Evolutionary conservation across 2,113 vertebrate species (phyloP).

Genomic region (Monarcha castaneiventris): DNA sequence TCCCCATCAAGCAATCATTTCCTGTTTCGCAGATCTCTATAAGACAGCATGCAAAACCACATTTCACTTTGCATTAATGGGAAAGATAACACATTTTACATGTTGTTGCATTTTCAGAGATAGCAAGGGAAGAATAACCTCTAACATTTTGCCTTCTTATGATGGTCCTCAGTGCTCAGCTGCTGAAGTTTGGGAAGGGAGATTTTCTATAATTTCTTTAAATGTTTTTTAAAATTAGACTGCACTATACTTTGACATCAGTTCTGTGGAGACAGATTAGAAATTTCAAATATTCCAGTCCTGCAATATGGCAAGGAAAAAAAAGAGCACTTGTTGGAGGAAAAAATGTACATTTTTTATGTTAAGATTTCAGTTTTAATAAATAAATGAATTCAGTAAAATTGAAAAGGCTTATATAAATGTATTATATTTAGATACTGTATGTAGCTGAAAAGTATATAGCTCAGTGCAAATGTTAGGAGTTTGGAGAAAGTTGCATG

Average conservation of each 20-base stretch:
- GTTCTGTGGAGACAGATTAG: not conserved
- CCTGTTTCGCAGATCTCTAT: conserved; percentile 8
- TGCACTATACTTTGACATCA: conserved; percentile 5
- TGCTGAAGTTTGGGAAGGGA: not conserved
- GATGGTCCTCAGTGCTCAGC: not conserved
- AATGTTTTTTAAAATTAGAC: conserved; percentile 22
- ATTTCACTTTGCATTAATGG: conserved; percentile 56
- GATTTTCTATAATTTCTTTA: not conserved
- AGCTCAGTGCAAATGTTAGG: not conserved
- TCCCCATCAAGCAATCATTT: conserved; percentile 33
- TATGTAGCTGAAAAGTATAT: not conserved
- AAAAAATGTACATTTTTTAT: not conserved
- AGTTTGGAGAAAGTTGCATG: not conserved
- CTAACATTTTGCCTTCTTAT: not conserved
- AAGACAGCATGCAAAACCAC: conserved; percentile 31
- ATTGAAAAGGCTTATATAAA: not conserved
- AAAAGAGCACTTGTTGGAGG: not conserved
- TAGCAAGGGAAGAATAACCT: conserved; percentile 46
- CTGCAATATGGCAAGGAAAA: not conserved
- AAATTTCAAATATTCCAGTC: not conserved
- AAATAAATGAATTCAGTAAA: not conserved
- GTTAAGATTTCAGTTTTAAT: not conserved
- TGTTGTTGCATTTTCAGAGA: conserved; percentile 43
- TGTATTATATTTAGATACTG: not conserved
- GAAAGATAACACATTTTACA: conserved; percentile 48